Conservation (phyloP, 2,888 invertebrate species). For the Pollenia amentaria region DNA sequence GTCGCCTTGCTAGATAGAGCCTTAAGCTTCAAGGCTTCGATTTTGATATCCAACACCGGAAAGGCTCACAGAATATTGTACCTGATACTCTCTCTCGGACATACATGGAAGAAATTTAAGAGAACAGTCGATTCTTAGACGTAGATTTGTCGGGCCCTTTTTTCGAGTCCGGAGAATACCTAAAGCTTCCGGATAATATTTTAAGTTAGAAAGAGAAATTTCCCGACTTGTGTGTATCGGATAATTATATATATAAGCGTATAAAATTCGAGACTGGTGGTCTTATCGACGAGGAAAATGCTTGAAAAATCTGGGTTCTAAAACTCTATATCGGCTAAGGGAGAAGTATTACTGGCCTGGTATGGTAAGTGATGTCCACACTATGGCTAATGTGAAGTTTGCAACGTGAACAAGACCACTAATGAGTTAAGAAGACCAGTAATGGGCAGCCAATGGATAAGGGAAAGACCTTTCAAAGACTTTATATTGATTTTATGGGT, state of each 20-base stretch:
- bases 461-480: not conserved
- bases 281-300: not conserved
- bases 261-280: not conserved
- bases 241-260: conserved; percentile 10
- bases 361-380: not conserved
- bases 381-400: not conserved
- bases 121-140: not conserved
- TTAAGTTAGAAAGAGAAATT: not conserved
- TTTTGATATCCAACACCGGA: conserved; percentile 51
- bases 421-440: not conserved
- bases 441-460: not conserved
- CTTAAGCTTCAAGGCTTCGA: conserved; percentile 43
- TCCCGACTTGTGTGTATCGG: conserved; percentile 23
- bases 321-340: not conserved
- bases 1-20: conserved; percentile 45
- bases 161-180: conserved; percentile 12
- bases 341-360: conserved; percentile 12
- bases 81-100: conserved; percentile 52
- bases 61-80: conserved; percentile 52
- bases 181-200: too few relatives aligned
- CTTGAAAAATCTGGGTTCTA: conserved; percentile 48
- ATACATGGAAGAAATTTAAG: not conserved
- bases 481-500: conserved; percentile 4
- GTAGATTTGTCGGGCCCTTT: not conserved
- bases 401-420: not conserved